These are phyloP conservation scores for Periplaneta americana DNA, from an alignment of 1,140 invertebrate genomes.

Conservation along the genomic window DNA sequence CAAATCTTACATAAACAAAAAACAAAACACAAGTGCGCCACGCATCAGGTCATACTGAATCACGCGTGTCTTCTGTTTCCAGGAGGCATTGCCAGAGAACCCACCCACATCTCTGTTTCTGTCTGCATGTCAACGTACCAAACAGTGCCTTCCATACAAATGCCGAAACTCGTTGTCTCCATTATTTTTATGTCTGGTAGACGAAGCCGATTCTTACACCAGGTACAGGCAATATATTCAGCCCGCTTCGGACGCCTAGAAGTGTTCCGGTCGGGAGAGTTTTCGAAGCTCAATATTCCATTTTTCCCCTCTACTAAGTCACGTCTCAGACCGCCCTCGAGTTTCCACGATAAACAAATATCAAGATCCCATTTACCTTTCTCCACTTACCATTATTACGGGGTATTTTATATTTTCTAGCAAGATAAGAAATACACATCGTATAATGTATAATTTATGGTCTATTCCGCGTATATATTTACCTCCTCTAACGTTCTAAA, in stretches of 20 bases:
- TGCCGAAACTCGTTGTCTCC: background rate
- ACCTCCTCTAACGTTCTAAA: background rate
- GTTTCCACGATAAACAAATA: background rate
- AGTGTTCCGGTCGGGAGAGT: background rate
- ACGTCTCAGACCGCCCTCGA: background rate
- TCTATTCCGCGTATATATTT: background rate
- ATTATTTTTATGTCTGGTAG: background rate
- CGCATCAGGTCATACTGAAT: background rate
- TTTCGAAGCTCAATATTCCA: too few relatives aligned
- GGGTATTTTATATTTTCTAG: too few relatives aligned
- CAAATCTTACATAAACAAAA: background rate
- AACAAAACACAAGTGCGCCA: background rate
- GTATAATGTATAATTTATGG: background rate
- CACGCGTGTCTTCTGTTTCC: background rate
- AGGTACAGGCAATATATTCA: background rate
- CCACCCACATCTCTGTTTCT: background rate
- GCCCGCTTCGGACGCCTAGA: background rate
- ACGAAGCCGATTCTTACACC: background rate
- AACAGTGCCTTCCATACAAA: background rate
- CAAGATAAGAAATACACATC: background rate
- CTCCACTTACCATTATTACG: background rate
- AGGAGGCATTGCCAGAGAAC: background rate
- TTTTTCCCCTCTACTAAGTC: too few relatives aligned
- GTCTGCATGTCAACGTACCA: background rate
- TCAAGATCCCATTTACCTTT: background rate